Evolutionary conservation across 2,113 vertebrate genomes (phyloP), one percentile per base, ranked within the genome.

Genomic region (Colistium nudipinnis): DNA sequence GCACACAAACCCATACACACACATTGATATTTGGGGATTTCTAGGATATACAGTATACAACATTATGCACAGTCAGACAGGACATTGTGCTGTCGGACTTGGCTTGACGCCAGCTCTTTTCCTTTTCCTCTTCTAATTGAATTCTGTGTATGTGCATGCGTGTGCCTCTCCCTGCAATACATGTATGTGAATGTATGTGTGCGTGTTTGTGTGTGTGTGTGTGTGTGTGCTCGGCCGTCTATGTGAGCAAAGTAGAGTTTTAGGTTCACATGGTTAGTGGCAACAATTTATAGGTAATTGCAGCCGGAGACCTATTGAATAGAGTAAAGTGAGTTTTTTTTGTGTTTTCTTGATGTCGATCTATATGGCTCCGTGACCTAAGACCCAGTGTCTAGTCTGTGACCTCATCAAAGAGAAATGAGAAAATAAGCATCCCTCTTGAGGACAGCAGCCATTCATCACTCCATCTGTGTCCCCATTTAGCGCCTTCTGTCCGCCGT

Each of bases 371-470:
- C 64, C 60, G 28, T 71, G 79, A 86, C 83, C 88, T 80, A 36
- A 76, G 74, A 84, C 82, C 83, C 66, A 51, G 48, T 52, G 88
- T 83, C 83, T 91, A 81, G 73, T 86, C 87, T 85, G 67, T 85
- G 85, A 89, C 82, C 76, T 91, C 86, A 90, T 93, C 86, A 91
- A 90, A 90, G 80, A 71, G 70, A 81, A 81, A 88, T 45, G 62
- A 84, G 84, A 85, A 82, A 89, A 85, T 85, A 90, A 84, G 85
- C 84, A 78, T 82, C 77, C 69, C 73, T 83, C 83, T 85, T 82
- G 81, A 86, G 82, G 79, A 86, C 66, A 60, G 81, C 69, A 70
- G 78, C 78, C 85, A 90, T 92, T 91, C 88, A 91, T 91, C 79
- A 76, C 76, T 60, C 68, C 84, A 80, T 88, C 87, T 90, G 87